A percentile compares a stretch with the other conserved stretches of the same genome.
These are phyloP conservation scores for Helobdella robusta DNA, from an alignment of 2,888 invertebrate genomes.

Conservation along the genomic window DNA sequence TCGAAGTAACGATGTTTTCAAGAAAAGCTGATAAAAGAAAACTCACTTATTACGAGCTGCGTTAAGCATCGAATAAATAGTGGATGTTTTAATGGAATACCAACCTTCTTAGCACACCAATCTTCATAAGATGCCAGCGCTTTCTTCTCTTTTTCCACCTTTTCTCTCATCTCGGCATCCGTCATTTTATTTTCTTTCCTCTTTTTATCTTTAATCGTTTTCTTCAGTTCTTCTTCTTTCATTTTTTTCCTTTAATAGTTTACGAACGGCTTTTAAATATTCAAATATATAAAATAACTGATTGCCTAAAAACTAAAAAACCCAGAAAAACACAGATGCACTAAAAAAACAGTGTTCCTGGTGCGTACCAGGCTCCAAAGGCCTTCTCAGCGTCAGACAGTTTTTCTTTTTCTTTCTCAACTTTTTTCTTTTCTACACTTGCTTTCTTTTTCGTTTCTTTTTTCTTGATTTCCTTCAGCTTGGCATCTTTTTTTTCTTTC, in stretches of 20 bases:
- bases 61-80: no score
- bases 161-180: background rate
- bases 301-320: background rate
- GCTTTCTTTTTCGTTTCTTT: constrained; percentile 7
- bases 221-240: background rate
- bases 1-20: no score
- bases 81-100: background rate
- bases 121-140: constrained; percentile 12
- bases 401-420: constrained; percentile 4
- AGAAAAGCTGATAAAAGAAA: no score
- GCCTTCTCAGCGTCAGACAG: constrained; percentile 3
- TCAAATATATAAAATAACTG: background rate
- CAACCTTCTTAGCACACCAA: constrained; percentile 20
- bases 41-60: no score
- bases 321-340: background rate
- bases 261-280: background rate
- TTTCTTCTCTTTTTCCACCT: constrained; percentile 3
- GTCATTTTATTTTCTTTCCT: background rate
- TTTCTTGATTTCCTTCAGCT: background rate
- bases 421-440: constrained; percentile 5
- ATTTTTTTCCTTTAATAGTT: background rate
- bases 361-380: constrained; percentile 10
- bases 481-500: constrained; percentile 18
- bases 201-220: background rate
- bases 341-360: background rate